Percentiles rank a stretch among this genome's conserved stretches.
phyloP scores from a whole-genome alignment of 1,140 invertebrate species.

The Aphaenogaster floridana region DNA sequence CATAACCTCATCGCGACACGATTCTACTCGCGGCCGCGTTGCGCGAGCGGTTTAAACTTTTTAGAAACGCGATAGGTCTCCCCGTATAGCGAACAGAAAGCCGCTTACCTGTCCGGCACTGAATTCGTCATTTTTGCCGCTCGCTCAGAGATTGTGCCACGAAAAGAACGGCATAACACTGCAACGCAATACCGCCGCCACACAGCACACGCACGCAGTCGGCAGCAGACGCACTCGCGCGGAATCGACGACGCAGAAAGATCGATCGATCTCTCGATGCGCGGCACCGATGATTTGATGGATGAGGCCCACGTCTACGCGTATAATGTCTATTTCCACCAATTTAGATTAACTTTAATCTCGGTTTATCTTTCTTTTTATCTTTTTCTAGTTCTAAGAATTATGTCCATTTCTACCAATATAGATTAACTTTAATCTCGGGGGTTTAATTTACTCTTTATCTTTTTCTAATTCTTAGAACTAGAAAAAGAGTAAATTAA shows the following conservation, averaged over 20 bases:
- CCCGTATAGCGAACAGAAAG: not conserved
- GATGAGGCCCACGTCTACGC: not conserved
- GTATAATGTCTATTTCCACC: no score
- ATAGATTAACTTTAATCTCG: no score
- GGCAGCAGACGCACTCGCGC: constrained; percentile 63
- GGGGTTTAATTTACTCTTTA: no score
- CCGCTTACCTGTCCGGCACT: constrained; percentile 78
- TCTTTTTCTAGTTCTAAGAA: no score
- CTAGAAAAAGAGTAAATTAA: no score
- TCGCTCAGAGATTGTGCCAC: constrained; percentile 54
- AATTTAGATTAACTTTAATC: no score
- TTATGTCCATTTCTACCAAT: no score
- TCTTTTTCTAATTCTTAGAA: no score
- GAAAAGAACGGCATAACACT: constrained; percentile 69
- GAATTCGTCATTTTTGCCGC: constrained; percentile 75
- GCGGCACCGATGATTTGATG: not conserved
- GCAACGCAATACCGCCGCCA: constrained; percentile 67
- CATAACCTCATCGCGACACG: constrained; percentile 77
- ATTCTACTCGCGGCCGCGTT: constrained; percentile 30
- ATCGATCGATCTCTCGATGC: constrained; percentile 72
- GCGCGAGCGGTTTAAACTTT: not conserved
- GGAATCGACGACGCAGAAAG: constrained; percentile 51
- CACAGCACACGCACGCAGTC: constrained; percentile 63
- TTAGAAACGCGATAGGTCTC: not conserved
- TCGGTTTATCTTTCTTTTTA: no score